Evolutionary conservation across 2,113 vertebrate genomes (phyloP).

Genomic region (Erpornis zantholeuca): DNA sequence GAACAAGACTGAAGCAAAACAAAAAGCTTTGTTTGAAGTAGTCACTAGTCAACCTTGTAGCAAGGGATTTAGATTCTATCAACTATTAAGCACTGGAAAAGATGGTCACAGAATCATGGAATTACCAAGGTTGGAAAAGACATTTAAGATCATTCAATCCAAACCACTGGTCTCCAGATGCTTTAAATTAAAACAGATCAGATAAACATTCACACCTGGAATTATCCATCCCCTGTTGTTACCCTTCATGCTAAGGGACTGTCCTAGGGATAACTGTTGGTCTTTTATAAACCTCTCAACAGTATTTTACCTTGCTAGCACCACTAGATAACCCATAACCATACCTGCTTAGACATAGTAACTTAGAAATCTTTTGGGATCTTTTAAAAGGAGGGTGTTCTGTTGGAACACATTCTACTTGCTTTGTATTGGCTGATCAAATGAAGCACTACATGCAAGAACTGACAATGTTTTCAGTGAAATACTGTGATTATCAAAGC

Average conservation of each 20-base stretch:
- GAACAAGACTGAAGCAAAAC: not conserved
- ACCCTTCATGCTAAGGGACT: not conserved
- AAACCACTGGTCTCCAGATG: not conserved
- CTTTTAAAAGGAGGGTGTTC: not conserved
- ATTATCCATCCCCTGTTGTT: not conserved
- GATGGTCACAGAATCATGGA: not conserved
- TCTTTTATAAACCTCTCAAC: not conserved
- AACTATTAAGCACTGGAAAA: not conserved
- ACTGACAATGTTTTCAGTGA: not conserved
- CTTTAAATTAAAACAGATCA: not conserved
- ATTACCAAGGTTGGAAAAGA: not conserved
- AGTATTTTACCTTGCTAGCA: not conserved
- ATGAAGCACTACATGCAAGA: not conserved
- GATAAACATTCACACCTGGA: not conserved
- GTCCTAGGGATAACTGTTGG: not conserved
- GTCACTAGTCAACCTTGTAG: not conserved
- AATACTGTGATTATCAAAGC: not conserved
- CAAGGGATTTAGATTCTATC: not conserved
- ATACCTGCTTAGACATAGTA: not conserved
- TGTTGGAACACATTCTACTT: not conserved
- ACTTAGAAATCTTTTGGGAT: not conserved
- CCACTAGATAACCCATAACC: not conserved
- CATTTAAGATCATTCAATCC: not conserved
- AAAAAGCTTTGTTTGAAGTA: not conserved
- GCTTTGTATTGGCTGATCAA: not conserved